phyloP scores from a whole-genome alignment of 1,140 invertebrate genomes.

The Trigoniulus corallinus region DNA sequence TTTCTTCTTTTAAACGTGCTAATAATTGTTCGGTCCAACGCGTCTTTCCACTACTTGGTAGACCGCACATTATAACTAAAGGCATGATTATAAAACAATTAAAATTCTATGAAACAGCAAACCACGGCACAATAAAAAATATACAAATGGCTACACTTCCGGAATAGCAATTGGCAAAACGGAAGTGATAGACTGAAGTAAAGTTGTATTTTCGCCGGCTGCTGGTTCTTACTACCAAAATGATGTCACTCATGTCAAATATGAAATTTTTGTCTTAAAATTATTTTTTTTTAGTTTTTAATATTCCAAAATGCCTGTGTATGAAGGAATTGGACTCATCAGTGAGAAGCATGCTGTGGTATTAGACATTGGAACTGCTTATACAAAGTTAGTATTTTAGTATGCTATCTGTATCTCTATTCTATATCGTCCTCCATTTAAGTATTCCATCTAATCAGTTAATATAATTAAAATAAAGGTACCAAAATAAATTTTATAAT shows the following conservation, averaged over 20 bases:
- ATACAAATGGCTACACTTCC: too few species aligned
- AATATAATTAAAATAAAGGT: not conserved
- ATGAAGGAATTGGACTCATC: slow-evolving; percentile 55
- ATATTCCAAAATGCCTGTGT: slow-evolving; percentile 40
- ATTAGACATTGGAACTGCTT: slow-evolving; percentile 75
- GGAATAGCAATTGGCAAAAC: too few species aligned
- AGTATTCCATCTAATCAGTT: too few species aligned
- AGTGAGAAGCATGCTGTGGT: slow-evolving; percentile 77
- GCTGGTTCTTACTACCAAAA: too few species aligned
- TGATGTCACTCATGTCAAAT: too few species aligned
- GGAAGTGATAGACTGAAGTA: too few species aligned
- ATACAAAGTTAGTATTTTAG: slow-evolving; percentile 61
- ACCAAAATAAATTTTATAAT: not conserved
- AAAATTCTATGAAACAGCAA: too few species aligned
- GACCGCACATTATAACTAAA: slow-evolving; percentile 10
- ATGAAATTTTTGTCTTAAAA: too few species aligned
- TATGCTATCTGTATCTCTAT: slow-evolving; percentile 1
- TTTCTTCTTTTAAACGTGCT: slow-evolving; percentile 2
- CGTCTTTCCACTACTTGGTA: not conserved
- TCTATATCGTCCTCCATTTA: too few species aligned
- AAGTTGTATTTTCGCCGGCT: too few species aligned
- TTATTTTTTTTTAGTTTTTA: too few species aligned
- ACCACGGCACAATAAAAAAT: too few species aligned
- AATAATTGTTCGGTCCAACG: not conserved
- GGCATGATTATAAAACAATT: slow-evolving; percentile 6